Evolutionary conservation across 2,113 vertebrate genomes (phyloP).

Genomic region (Lepus europaeus): DNA sequence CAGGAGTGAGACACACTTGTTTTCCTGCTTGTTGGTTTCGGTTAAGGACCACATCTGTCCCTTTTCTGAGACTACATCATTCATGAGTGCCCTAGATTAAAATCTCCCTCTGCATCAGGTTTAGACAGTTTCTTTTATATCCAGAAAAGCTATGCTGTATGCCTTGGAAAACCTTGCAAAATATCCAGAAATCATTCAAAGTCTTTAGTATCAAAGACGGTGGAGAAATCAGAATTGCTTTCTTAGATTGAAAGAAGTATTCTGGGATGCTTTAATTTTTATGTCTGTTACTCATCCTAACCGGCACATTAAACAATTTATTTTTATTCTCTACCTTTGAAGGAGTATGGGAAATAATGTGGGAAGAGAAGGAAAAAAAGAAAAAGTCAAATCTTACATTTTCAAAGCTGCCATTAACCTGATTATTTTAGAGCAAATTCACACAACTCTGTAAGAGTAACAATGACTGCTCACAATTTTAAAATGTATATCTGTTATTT

Average conservation of each 20-base stretch:
- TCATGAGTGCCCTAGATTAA: background rate
- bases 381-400: background rate
- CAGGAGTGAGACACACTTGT: background rate
- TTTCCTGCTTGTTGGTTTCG: background rate
- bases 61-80: background rate
- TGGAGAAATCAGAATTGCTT: constrained; percentile 5
- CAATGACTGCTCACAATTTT: constrained; percentile 38
- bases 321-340: constrained; percentile 12
- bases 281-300: background rate
- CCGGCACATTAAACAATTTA: background rate
- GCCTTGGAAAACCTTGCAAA: background rate
- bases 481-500: background rate
- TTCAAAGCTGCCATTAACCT: constrained; percentile 43
- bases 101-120: background rate
- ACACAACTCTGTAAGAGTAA: constrained; percentile 10
- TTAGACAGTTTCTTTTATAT: background rate
- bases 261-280: constrained; percentile 6
- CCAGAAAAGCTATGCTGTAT: background rate
- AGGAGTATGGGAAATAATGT: background rate
- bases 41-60: background rate
- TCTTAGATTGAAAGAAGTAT: background rate
- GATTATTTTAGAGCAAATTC: constrained; percentile 38
- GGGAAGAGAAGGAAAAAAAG: accelerated
- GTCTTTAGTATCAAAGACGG: constrained; percentile 1
- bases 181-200: background rate